A percentile compares a stretch with the other conserved stretches of the same genome.
phyloP scores from a whole-genome alignment of 2,797 vertebrate genomes.

The Sebastes baramenuke region DNA sequence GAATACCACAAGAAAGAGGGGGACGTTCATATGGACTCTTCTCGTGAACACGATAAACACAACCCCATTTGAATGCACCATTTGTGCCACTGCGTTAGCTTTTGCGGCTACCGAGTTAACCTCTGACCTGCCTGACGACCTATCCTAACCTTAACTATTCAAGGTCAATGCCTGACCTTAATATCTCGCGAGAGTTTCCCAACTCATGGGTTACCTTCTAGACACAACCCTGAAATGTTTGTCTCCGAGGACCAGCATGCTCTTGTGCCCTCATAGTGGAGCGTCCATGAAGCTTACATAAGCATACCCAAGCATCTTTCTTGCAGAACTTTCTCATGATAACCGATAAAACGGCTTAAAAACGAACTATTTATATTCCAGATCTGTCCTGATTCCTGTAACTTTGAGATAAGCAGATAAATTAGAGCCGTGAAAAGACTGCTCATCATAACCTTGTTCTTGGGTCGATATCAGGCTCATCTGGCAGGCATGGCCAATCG shows the following conservation, averaged over 20 bases:
- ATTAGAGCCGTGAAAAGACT: constrained; percentile 48
- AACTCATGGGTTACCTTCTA: too few relatives aligned
- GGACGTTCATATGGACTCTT: too few relatives aligned
- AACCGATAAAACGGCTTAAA: constrained; percentile 3
- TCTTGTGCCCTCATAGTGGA: not conserved
- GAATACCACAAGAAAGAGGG: too few relatives aligned
- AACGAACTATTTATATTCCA: not conserved
- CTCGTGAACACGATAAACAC: too few relatives aligned
- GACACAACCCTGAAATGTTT: not conserved
- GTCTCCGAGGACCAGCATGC: not conserved
- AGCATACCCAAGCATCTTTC: not conserved
- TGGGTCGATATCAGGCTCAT: constrained; percentile 64
- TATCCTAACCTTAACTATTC: too few relatives aligned
- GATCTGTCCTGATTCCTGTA: constrained; percentile 24
- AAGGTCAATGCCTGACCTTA: too few relatives aligned
- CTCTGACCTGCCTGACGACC: too few relatives aligned
- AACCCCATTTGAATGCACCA: too few relatives aligned
- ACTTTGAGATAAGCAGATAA: constrained; percentile 45
- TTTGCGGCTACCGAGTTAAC: not conserved
- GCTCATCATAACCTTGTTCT: constrained; percentile 66
- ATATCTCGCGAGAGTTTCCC: too few relatives aligned
- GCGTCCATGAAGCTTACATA: not conserved
- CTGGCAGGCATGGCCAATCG: constrained; percentile 67
- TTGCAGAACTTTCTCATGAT: constrained; percentile 2
- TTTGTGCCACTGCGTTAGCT: not conserved